phyloP scores from a whole-genome alignment of 2,888 invertebrate species.

The Andrena fulva region DNA sequence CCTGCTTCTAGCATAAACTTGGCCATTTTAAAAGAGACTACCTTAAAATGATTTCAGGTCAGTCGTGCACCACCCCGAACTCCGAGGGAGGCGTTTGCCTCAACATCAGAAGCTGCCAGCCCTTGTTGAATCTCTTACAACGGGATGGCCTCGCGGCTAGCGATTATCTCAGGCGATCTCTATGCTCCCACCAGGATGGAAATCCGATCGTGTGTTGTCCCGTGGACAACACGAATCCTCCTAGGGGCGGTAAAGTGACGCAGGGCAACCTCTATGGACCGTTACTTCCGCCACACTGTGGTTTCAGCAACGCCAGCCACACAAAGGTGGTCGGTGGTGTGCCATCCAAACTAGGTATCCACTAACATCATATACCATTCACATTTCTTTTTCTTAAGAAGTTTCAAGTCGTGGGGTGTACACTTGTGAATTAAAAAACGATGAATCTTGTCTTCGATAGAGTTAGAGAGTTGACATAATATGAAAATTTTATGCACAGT shows the following conservation, averaged over 20 bases:
- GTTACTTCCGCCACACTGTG: constrained; percentile 86
- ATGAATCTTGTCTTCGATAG: too few species aligned
- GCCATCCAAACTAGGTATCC: constrained; percentile 88
- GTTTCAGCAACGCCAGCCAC: constrained; percentile 86
- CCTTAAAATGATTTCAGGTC: constrained; percentile 1
- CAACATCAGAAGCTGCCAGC: constrained; percentile 86
- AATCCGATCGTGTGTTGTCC: constrained; percentile 89
- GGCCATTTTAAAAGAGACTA: too few species aligned
- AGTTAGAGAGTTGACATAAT: too few species aligned
- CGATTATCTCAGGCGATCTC: constrained; percentile 87
- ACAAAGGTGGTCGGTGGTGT: constrained; percentile 91
- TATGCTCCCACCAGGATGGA: constrained; percentile 89
- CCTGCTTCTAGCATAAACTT: too few species aligned
- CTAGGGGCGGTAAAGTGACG: background rate
- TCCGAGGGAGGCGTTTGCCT: constrained; percentile 86
- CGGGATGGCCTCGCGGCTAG: constrained; percentile 84
- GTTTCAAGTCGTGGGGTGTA: too few species aligned
- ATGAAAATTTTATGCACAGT: too few species aligned
- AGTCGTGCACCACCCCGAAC: constrained; percentile 85
- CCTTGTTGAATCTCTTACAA: constrained; percentile 85
- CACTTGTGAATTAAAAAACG: too few species aligned
- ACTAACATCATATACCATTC: background rate
- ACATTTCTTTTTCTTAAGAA: too few species aligned
- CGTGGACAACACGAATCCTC: background rate
- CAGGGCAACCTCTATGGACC: constrained; percentile 64